Evolutionary conservation across 1,140 invertebrate genomes (phyloP).

Genomic region (Brachystomella parvula): DNA sequence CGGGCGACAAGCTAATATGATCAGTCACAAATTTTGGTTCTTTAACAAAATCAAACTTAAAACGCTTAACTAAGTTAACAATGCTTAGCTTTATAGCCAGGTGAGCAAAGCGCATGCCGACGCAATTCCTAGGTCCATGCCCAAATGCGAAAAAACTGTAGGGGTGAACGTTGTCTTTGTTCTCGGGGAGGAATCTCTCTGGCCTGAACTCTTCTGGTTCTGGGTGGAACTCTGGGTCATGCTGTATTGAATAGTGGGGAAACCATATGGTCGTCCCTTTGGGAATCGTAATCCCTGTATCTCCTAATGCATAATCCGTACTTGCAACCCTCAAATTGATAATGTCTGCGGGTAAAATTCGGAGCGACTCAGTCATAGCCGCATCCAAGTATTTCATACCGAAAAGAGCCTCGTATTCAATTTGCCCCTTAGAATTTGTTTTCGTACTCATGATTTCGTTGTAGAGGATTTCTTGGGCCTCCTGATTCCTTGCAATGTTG

Average conservation of each 20-base stretch:
- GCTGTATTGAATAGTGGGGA: conserved; percentile 47
- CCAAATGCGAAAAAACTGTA: conserved; percentile 50
- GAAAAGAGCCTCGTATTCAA: neutral
- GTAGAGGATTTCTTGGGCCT: conserved; percentile 50
- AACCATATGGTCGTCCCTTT: conserved; percentile 44
- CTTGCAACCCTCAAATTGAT: too few species aligned
- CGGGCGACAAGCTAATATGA: too few species aligned
- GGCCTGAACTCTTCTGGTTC: conserved; percentile 52
- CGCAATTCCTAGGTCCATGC: conserved; percentile 50
- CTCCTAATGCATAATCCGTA: neutral
- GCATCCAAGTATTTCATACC: neutral
- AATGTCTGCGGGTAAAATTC: neutral
- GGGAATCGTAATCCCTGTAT: conserved; percentile 2
- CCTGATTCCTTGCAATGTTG: conserved; percentile 51
- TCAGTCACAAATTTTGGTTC: too few species aligned
- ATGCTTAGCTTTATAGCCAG: neutral
- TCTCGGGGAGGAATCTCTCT: conserved; percentile 48
- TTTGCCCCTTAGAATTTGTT: neutral
- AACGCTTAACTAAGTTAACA: too few species aligned
- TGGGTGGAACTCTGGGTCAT: conserved; percentile 46
- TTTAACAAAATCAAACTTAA: too few species aligned
- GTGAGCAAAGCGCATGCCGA: conserved; percentile 43
- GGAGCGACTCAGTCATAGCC: neutral
- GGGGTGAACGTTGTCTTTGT: conserved; percentile 44
- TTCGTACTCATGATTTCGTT: conserved; percentile 47